Evolutionary conservation across 1,140 invertebrate genomes (phyloP).

Genomic region (Drosophila guanche): DNA sequence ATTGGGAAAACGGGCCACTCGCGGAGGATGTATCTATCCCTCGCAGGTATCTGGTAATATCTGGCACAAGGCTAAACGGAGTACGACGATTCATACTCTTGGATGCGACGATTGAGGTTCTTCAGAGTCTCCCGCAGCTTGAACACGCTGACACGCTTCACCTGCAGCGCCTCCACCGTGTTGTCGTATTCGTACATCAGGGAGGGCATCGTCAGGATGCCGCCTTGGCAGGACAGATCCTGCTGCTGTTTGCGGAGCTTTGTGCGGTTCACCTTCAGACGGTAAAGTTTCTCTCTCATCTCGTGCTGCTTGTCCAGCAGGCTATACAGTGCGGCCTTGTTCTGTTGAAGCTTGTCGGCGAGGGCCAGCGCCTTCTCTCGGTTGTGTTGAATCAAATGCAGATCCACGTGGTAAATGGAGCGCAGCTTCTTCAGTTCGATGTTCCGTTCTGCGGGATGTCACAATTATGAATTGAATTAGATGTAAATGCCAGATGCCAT

Average conservation of each 20-base stretch:
- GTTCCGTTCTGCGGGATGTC: constrained; percentile 48
- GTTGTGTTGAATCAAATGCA: constrained; percentile 58
- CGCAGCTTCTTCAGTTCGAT: constrained; percentile 48
- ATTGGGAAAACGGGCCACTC: too few species aligned
- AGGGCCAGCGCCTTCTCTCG: constrained; percentile 53
- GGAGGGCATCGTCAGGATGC: constrained; percentile 63
- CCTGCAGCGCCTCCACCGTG: constrained; percentile 34
- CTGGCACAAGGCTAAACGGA: neutral
- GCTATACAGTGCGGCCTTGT: accelerated
- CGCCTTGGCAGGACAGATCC: constrained; percentile 51
- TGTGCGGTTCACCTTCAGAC: constrained; percentile 29
- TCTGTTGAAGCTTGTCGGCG: neutral
- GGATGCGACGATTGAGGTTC: constrained; percentile 22
- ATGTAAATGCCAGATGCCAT: too few species aligned
- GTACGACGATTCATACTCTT: neutral
- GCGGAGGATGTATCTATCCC: too few species aligned
- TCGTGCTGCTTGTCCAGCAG: neutral
- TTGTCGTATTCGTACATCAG: constrained; percentile 70
- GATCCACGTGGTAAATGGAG: constrained; percentile 31
- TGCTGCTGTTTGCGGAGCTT: constrained; percentile 24
- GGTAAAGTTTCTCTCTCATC: constrained; percentile 18
- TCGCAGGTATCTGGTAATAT: too few species aligned
- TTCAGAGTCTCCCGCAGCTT: constrained; percentile 38
- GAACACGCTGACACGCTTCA: neutral
- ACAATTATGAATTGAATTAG: too few species aligned